phyloP scores from a whole-genome alignment of 2,797 vertebrate species.

The Acrossocheilus wenchowensis region DNA sequence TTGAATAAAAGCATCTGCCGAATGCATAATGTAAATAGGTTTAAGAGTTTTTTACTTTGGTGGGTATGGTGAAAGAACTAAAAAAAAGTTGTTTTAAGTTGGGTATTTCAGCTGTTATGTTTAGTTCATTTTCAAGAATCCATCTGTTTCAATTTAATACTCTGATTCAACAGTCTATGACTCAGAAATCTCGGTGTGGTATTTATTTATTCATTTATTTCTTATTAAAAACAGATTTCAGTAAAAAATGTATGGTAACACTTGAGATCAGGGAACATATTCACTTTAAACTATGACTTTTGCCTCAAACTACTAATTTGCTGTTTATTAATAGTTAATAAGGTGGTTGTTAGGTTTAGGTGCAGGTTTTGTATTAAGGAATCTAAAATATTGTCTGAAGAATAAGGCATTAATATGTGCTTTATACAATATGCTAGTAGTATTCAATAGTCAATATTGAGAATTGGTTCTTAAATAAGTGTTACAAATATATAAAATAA shows the following conservation, averaged over 20 bases:
- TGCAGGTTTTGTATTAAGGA: background rate
- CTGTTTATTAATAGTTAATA: background rate
- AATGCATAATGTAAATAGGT: background rate
- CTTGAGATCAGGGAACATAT: background rate
- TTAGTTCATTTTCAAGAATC: background rate
- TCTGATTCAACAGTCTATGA: background rate
- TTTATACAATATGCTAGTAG: background rate
- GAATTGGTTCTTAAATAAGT: background rate
- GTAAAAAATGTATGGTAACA: background rate
- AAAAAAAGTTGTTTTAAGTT: background rate
- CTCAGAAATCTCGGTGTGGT: background rate
- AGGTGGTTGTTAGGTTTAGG: background rate
- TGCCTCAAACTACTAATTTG: background rate
- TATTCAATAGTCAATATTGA: background rate
- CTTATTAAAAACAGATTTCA: background rate
- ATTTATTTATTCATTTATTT: background rate
- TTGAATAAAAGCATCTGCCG: background rate
- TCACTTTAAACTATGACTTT: background rate
- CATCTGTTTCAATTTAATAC: background rate
- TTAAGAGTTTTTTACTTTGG: background rate
- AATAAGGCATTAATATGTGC: background rate
- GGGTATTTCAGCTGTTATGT: background rate
- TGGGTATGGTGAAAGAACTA: background rate
- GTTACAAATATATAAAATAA: background rate
- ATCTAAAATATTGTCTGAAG: background rate